Evolutionary conservation across 2,113 vertebrate species (phyloP), one percentile per base, ranked within the genome.

Genomic region (Cebidichthys violaceus): DNA sequence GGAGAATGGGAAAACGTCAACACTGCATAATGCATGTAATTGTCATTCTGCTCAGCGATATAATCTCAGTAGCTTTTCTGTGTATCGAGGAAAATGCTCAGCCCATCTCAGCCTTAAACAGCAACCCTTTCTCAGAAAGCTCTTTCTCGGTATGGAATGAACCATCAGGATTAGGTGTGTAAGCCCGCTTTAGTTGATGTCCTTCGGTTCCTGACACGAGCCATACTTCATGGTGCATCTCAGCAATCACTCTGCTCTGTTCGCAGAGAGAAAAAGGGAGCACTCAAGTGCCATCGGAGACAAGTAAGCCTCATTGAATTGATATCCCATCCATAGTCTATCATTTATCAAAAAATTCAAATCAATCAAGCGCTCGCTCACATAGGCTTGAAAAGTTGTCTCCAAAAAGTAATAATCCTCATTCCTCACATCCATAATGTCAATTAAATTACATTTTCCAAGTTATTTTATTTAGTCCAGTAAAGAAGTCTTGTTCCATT

Each of bases 141-240:
- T 67, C 62, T 41, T 77, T 61, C 87, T 87, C 50, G 60, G 70
- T 60, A 43, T 66, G 27, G 67, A 82, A 88, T 83, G 70, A 88
- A 79, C 57, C 52, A 55, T 72, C n/a, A 13, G 2, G 10, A 70
- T 83, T 37, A 77, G 85, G 68, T 35, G n/a, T 54, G 41, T 29
- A 29, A 65, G 24, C 47, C 41, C 1, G 66, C 60, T 33, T 45
- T 70, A 75, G 60, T 57, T 52, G 77, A 62, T 57, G 69, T 74
- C 77, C 69, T 88, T 83, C 75, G 88, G 81, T 70, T 62, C 33
- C 27, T 70, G 70, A 54, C 57, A 69, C 4, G 2, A 82, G 54
- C 15, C 68, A 31, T 61, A 69, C 74, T 75, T 85, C 75, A 85
- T 17, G 11, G 69, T 62, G 45, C 70, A 22, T 81, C 75, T 75